Evolutionary conservation across 2,888 invertebrate species (phyloP).

Genomic region (Lycocerus yunnanus): DNA sequence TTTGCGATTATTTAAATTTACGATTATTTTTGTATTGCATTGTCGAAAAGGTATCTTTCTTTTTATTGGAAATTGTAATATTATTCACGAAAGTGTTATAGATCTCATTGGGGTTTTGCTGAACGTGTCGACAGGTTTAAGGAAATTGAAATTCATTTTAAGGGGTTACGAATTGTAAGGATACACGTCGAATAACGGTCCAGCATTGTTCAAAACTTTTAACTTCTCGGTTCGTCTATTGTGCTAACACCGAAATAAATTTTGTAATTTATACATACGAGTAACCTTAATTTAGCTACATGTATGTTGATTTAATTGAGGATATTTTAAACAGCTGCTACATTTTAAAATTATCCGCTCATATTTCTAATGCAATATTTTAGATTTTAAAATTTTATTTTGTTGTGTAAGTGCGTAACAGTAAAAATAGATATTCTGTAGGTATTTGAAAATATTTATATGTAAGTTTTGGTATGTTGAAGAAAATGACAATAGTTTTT

Average conservation of each 20-base stretch:
- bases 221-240: slow-evolving; percentile 1
- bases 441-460: not conserved
- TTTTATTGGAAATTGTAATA: not conserved
- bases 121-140: slow-evolving; percentile 13
- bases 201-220: slow-evolving; percentile 10
- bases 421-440: not conserved
- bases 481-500: slow-evolving; percentile 1
- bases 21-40: no score
- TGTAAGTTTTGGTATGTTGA: not conserved
- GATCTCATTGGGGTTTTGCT: slow-evolving; percentile 5
- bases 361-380: not conserved
- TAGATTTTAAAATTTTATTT: not conserved
- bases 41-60: not conserved
- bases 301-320: not conserved
- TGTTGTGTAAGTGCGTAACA: not conserved
- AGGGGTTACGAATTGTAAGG: slow-evolving; percentile 7
- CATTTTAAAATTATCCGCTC: not conserved
- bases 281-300: not conserved
- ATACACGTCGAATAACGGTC: slow-evolving; percentile 5
- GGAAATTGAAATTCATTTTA: slow-evolving; percentile 17
- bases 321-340: not conserved
- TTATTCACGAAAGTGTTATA: slow-evolving; percentile 15
- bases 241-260: slow-evolving; percentile 5
- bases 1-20: no score
- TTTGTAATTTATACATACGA: not conserved